Evolutionary conservation across 1,140 invertebrate genomes (phyloP).

Genomic region (Triops longicaudatus): DNA sequence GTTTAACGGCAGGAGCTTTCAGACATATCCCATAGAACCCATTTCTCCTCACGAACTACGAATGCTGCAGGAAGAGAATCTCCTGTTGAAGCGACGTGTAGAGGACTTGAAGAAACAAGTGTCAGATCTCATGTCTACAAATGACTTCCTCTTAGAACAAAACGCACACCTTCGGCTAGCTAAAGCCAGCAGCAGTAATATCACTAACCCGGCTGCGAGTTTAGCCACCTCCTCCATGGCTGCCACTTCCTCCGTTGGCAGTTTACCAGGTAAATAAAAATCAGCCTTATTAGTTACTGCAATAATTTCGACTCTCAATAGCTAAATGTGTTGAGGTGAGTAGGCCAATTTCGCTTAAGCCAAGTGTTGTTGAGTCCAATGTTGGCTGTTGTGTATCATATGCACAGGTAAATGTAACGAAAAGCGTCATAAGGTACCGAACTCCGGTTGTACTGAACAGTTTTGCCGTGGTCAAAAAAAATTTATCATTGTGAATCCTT

Average conservation of each 20-base stretch:
- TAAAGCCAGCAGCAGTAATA: constrained; percentile 49
- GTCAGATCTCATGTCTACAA: constrained; percentile 63
- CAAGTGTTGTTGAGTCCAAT: too few species aligned
- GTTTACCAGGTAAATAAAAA: neutral
- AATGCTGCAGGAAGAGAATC: constrained; percentile 63
- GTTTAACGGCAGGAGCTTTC: neutral
- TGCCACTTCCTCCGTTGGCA: constrained; percentile 11
- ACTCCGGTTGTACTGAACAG: too few species aligned
- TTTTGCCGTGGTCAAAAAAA: too few species aligned
- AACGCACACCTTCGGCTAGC: constrained; percentile 64
- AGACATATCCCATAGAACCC: neutral
- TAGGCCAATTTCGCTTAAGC: too few species aligned
- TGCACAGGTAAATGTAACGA: too few species aligned
- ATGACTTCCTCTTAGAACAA: constrained; percentile 70
- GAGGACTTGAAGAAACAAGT: constrained; percentile 54
- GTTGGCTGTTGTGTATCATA: too few species aligned
- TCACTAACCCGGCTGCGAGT: constrained; percentile 37
- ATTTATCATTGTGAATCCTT: too few species aligned
- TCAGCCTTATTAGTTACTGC: too few species aligned
- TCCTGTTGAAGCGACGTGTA: constrained; percentile 57
- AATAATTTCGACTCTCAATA: too few species aligned
- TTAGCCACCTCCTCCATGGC: constrained; percentile 16
- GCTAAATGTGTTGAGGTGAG: too few species aligned
- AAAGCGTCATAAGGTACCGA: too few species aligned
- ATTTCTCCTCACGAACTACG: constrained; percentile 25